Base-by-base conservation (phyloP, 1,140 invertebrate species). In the Bactericera cockerelli region DNA sequence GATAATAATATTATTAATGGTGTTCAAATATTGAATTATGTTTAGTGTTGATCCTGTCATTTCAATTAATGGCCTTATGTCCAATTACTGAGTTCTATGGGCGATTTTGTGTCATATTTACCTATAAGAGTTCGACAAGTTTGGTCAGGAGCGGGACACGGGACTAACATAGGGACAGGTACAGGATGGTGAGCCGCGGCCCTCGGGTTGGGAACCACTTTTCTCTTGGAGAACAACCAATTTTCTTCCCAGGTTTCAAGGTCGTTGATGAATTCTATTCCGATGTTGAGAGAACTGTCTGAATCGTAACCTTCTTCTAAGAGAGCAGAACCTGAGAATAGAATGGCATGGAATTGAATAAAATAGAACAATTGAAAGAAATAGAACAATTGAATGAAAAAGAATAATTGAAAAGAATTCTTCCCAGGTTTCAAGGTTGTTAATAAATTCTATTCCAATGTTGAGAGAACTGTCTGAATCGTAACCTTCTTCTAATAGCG, bases 171-270 rank as follows among this genome's bases (percentile, higher is more conserved):
- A 1, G 81, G 79, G 0, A 86, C 83, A 16, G 83, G 78, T 1
- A 82, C 78, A 10, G 83, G 81, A 42, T 74, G 70, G 58, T 76
- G 75, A 55, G 74, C 71, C 2, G 74, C 79, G 16, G 59, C 33
- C 2, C 55, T 61, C 13, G 58, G 57, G n/a, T 56, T 39, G 6
- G 57, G 54, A 8, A 26, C 56, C 11, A 62, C 62, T 56, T 60
- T 64, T 60, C 81, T 81, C 67, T 80, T 84, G 64, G 86, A 84
- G 67, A 93, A 89, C 3, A 89, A 71, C 89, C 89, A 93, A 70
- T 93, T 93, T 64, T 89, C 85, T 68, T 90, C 83, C 87, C 87
- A 91, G 2, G 79, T 79, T 25, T 82, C 72, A 2, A 75, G 65
- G n/a, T 74, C 71, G 2, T 70, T 70, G 2, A 77, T 64, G 1